phyloP scores from a whole-genome alignment of 2,888 invertebrate species.

The Octodonta nipae region DNA sequence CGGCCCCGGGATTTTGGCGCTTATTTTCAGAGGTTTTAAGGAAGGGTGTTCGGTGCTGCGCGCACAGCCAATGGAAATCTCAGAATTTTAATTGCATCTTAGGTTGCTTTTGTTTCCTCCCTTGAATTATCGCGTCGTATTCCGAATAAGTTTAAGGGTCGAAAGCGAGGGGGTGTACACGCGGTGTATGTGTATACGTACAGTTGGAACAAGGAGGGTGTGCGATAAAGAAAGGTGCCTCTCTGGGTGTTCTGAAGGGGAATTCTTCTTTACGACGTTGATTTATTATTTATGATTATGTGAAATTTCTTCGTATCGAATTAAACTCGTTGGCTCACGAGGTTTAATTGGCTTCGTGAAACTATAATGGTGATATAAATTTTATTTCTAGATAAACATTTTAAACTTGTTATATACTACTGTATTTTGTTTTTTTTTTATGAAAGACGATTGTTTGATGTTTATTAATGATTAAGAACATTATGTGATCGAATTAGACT shows the following conservation, averaged over 20 bases:
- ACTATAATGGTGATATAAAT: too few relatives aligned
- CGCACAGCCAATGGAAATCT: conserved; percentile 34
- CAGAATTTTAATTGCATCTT: conserved; percentile 39
- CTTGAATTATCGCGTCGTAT: conserved; percentile 29
- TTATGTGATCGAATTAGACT: too few relatives aligned
- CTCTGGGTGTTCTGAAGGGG: neutral
- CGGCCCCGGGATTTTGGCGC: conserved; percentile 20
- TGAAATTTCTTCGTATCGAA: too few relatives aligned
- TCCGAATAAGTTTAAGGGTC: conserved; percentile 16
- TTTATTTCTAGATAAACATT: too few relatives aligned
- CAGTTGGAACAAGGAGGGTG: neutral
- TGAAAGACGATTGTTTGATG: too few relatives aligned
- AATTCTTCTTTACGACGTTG: conserved; percentile 2
- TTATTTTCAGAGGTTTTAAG: conserved; percentile 23
- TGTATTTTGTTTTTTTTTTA: too few relatives aligned
- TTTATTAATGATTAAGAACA: too few relatives aligned
- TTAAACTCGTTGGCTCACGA: too few relatives aligned
- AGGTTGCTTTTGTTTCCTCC: conserved; percentile 37
- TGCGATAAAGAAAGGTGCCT: neutral
- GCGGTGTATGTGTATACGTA: conserved; percentile 8
- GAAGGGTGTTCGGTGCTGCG: conserved; percentile 17
- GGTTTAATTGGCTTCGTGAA: too few relatives aligned
- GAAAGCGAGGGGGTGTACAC: conserved; percentile 14
- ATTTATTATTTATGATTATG: too few relatives aligned
- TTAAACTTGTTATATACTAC: too few relatives aligned